These are phyloP conservation scores for Apodemia mormo DNA, from an alignment of 2,888 invertebrate genomes.

Conservation along the genomic window DNA sequence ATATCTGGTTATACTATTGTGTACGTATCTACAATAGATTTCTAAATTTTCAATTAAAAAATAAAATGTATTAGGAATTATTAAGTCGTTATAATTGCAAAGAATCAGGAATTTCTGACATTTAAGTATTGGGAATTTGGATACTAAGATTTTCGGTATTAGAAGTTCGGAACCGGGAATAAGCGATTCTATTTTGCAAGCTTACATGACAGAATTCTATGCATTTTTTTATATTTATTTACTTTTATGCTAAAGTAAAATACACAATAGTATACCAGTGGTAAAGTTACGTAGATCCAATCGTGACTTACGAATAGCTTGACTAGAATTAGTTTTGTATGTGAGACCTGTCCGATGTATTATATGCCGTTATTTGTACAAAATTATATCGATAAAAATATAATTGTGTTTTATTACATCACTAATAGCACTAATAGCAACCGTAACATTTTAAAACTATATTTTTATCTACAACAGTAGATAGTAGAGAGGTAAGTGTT, in stretches of 20 bases:
- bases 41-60: too few species aligned
- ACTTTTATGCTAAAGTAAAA: background rate
- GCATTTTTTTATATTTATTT: too few species aligned
- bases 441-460: too few species aligned
- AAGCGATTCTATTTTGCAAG: background rate
- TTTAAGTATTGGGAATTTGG: too few species aligned
- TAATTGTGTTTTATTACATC: slow-evolving; percentile 39
- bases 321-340: slow-evolving; percentile 81
- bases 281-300: slow-evolving; percentile 52
- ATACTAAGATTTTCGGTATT: too few species aligned
- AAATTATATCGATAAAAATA: slow-evolving; percentile 81
- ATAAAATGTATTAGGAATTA: too few species aligned
- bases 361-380: slow-evolving; percentile 83
- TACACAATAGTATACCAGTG: background rate
- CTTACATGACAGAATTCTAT: background rate
- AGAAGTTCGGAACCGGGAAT: too few species aligned
- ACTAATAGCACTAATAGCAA: background rate
- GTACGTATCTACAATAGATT: background rate
- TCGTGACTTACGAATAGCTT: slow-evolving; percentile 73
- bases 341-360: slow-evolving; percentile 82
- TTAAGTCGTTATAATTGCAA: too few species aligned
- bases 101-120: background rate
- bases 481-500: too few species aligned
- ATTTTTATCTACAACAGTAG: too few species aligned
- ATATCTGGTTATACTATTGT: slow-evolving; percentile 10